These are phyloP conservation scores for Sciaenops ocellatus DNA, from an alignment of 2,797 vertebrate genomes.

Conservation along the genomic window DNA sequence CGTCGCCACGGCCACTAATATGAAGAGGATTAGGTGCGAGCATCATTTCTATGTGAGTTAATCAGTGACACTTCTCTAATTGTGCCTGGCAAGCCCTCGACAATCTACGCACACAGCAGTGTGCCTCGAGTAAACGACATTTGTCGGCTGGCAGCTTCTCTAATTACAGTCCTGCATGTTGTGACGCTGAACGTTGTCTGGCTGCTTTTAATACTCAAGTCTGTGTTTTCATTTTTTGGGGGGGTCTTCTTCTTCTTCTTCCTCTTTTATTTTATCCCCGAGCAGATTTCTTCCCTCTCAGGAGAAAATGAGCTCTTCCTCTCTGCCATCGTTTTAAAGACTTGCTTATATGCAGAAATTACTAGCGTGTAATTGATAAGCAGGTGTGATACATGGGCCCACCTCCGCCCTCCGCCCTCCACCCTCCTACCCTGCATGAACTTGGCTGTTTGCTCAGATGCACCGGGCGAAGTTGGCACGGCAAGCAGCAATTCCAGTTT, in stretches of 20 bases:
- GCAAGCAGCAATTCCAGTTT: conserved; percentile 68
- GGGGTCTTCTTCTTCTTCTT: too few species aligned
- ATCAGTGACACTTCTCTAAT: conserved; percentile 67
- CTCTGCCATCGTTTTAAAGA: conserved; percentile 60
- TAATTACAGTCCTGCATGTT: conserved; percentile 69
- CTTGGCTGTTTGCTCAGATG: conserved; percentile 14
- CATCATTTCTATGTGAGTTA: conserved; percentile 25
- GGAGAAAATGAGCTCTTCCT: conserved; percentile 44
- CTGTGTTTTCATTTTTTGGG: neutral
- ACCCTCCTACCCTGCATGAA: neutral
- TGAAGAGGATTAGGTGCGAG: conserved; percentile 33
- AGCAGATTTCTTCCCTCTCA: conserved; percentile 45
- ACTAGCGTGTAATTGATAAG: conserved; percentile 72
- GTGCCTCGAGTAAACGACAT: conserved; percentile 59
- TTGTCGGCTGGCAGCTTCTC: conserved; percentile 61
- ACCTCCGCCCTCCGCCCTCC: neutral
- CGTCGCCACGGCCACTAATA: conserved; percentile 16
- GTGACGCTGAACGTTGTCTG: conserved; percentile 27
- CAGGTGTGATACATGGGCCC: conserved; percentile 61
- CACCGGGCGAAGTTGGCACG: conserved; percentile 60
- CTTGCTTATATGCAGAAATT: conserved; percentile 64
- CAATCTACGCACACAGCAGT: conserved; percentile 30
- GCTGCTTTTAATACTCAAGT: conserved; percentile 47
- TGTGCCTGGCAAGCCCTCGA: conserved; percentile 53
- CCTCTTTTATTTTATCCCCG: conserved; percentile 32